These are phyloP conservation scores for Trididemnum miniatum DNA, from an alignment of 23 tunicate species.

Conservation along the genomic window DNA sequence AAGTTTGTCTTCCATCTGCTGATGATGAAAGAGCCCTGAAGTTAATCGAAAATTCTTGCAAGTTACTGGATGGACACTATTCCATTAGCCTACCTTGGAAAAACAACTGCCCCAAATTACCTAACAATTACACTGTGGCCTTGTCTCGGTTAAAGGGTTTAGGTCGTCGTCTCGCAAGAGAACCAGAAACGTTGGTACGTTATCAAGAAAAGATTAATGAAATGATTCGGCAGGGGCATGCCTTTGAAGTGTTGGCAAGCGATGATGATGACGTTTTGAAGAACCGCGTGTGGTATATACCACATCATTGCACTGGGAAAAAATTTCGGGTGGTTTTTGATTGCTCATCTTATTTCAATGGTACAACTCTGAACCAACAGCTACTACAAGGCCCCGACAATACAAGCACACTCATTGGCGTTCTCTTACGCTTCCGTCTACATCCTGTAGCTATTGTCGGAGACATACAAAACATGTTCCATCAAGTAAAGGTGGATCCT, in stretches of 20 bases:
- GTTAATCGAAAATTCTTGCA: not conserved
- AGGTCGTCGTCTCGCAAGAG: slow-evolving; percentile 1
- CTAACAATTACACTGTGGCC: slow-evolving; percentile 27
- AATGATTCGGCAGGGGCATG: not conserved
- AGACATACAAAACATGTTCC: slow-evolving; percentile 23
- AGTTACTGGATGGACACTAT: slow-evolving; percentile 7
- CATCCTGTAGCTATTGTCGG: slow-evolving; percentile 15
- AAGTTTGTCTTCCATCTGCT: not conserved
- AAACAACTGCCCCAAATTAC: not conserved
- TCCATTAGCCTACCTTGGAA: slow-evolving; percentile 7
- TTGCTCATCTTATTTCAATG: slow-evolving; percentile 8
- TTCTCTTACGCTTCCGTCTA: slow-evolving; percentile 21
- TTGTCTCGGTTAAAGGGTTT: slow-evolving; percentile 7
- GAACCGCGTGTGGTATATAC: slow-evolving; percentile 37
- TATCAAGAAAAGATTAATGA: slow-evolving; percentile 33
- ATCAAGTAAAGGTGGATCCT: slow-evolving; percentile 20
- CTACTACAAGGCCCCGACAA: slow-evolving; percentile 34
- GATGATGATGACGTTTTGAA: not conserved
- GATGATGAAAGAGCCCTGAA: not conserved
- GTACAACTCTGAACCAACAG: slow-evolving; percentile 29
- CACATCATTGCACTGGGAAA: slow-evolving; percentile 33
- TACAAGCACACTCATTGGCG: slow-evolving; percentile 28
- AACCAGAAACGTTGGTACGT: not conserved
- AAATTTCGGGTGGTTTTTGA: slow-evolving; percentile 41
- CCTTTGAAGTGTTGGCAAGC: not conserved